phyloP scores from a whole-genome alignment of 2,888 invertebrate species.

The Morpho deidamia region DNA sequence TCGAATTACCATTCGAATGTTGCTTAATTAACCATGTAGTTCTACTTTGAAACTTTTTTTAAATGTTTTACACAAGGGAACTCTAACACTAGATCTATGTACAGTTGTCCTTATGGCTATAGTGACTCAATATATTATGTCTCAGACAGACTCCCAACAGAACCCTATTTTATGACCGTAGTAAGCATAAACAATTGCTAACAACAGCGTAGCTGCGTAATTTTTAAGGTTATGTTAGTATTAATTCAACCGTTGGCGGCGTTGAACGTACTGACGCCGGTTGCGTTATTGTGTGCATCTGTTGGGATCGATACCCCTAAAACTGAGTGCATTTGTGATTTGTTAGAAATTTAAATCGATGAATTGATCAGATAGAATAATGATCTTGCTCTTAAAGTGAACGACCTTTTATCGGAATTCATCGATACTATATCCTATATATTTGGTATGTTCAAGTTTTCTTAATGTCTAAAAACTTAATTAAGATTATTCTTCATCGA shows the following conservation, averaged over 20 bases:
- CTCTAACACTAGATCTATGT: background rate
- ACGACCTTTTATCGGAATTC: background rate
- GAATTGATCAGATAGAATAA: conserved; percentile 28
- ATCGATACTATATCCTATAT: background rate
- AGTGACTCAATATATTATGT: conserved; percentile 18
- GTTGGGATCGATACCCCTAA: conserved; percentile 54
- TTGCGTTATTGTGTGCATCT: conserved; percentile 27
- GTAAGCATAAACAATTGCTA: conserved; percentile 63
- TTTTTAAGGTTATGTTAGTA: conserved; percentile 75
- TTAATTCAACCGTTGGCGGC: conserved; percentile 60
- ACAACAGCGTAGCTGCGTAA: conserved; percentile 51
- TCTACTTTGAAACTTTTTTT: too few species aligned
- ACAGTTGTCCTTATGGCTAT: conserved; percentile 9
- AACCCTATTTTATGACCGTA: conserved; percentile 50
- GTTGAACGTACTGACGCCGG: conserved; percentile 48
- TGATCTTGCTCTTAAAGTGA: conserved; percentile 35
- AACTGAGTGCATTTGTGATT: conserved; percentile 54
- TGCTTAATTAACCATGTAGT: too few species aligned
- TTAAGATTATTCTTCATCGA: background rate
- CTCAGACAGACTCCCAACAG: conserved; percentile 41
- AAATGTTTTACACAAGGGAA: background rate
- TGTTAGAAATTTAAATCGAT: conserved; percentile 35
- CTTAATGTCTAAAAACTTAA: background rate
- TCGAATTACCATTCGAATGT: too few species aligned
- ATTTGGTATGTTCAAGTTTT: conserved; percentile 5